These are phyloP conservation scores for Cryptus viduatorius DNA, from an alignment of 2,888 invertebrate genomes.

Conservation along the genomic window DNA sequence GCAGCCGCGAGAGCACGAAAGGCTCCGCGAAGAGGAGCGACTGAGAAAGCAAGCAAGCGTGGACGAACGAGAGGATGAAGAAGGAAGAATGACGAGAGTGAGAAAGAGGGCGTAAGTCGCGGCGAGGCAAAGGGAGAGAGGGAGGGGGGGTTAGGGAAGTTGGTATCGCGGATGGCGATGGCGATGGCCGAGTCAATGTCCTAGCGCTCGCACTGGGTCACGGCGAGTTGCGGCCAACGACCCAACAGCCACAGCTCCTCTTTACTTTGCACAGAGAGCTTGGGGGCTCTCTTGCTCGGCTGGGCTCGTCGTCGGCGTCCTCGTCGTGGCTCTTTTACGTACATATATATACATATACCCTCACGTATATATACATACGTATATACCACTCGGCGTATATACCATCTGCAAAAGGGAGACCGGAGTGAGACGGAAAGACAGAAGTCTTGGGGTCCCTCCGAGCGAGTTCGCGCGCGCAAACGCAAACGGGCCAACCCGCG, in stretches of 20 bases:
- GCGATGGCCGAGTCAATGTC: slow-evolving; percentile 85
- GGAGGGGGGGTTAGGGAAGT: slow-evolving; percentile 76
- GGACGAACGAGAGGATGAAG: slow-evolving; percentile 43
- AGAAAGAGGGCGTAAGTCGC: slow-evolving; percentile 64
- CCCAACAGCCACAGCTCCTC: slow-evolving; percentile 81
- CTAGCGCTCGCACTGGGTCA: slow-evolving; percentile 85
- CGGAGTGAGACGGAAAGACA: slow-evolving; percentile 51
- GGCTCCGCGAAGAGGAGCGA: slow-evolving; percentile 21
- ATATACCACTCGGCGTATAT: slow-evolving; percentile 2
- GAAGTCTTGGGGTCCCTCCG: slow-evolving; percentile 53
- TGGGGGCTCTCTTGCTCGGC: slow-evolving; percentile 69
- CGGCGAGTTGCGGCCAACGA: slow-evolving; percentile 85
- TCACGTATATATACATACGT: slow-evolving; percentile 8
- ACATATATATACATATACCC: slow-evolving; percentile 28
- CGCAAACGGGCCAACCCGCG: slow-evolving; percentile 34
- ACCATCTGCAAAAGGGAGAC: slow-evolving; percentile 39
- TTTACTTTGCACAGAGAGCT: slow-evolving; percentile 82
- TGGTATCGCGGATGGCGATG: slow-evolving; percentile 85
- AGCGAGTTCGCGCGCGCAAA: slow-evolving; percentile 21
- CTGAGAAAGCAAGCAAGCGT: slow-evolving; percentile 28
- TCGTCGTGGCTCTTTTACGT: slow-evolving; percentile 47
- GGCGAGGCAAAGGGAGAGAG: slow-evolving; percentile 58
- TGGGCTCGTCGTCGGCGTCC: slow-evolving; percentile 50
- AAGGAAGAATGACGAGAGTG: slow-evolving; percentile 55
- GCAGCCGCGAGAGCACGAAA: slow-evolving; percentile 48